These are phyloP conservation scores for Ennomos erosarius DNA, from an alignment of 2,888 invertebrate genomes.

Conservation along the genomic window DNA sequence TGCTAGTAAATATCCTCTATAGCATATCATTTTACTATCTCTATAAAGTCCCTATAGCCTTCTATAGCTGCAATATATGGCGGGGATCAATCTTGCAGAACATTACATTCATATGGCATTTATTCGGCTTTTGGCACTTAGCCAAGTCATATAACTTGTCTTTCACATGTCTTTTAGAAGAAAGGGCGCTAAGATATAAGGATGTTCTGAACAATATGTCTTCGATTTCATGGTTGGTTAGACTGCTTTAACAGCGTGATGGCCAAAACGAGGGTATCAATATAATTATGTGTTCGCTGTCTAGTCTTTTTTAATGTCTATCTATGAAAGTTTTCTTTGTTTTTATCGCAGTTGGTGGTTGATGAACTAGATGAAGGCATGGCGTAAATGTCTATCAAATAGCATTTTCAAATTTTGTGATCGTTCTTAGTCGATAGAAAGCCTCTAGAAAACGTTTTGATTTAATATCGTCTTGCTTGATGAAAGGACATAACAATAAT, in stretches of 20 bases:
- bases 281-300: no score
- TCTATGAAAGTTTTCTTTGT: background rate
- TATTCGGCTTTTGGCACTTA: conserved; percentile 29
- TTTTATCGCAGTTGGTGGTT: background rate
- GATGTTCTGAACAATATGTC: conserved; percentile 46
- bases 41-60: conserved; percentile 8
- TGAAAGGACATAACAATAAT: no score
- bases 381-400: no score
- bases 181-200: conserved; percentile 30
- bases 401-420: no score
- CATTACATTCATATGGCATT: conserved; percentile 25
- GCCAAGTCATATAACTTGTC: conserved; percentile 38
- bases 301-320: no score
- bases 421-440: no score
- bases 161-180: conserved; percentile 32
- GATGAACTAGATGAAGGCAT: no score
- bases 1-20: background rate
- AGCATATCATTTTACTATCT: conserved; percentile 12
- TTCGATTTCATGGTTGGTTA: conserved; percentile 55
- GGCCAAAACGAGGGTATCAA: conserved; percentile 29
- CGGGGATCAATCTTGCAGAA: conserved; percentile 17
- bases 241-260: conserved; percentile 47
- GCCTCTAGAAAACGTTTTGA: no score
- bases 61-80: conserved; percentile 9
- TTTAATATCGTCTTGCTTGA: no score